These are phyloP conservation scores for Phylloscopus whistleri DNA, from an alignment of 2,113 vertebrate species.

Conservation along the genomic window DNA sequence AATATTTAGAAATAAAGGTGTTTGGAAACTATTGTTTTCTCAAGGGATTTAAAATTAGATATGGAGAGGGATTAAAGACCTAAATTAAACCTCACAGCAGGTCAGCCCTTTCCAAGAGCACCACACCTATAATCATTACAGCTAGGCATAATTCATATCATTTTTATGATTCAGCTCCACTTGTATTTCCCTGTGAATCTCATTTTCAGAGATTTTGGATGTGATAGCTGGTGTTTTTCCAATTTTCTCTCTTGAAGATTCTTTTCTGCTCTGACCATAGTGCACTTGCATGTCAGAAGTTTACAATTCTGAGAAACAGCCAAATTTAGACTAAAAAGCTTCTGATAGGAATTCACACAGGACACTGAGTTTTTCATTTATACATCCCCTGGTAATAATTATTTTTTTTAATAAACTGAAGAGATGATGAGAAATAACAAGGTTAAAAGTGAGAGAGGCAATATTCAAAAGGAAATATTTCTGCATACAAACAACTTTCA, in stretches of 20 bases:
- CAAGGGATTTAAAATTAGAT: slow-evolving; percentile 46
- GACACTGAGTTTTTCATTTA: background rate
- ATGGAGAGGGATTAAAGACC: slow-evolving; percentile 5
- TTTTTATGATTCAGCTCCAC: background rate
- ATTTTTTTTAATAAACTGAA: background rate
- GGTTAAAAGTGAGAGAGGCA: background rate
- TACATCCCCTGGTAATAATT: background rate
- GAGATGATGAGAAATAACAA: background rate
- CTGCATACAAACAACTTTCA: background rate
- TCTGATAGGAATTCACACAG: background rate
- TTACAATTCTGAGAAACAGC: background rate
- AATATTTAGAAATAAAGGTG: background rate
- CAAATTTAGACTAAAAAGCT: background rate
- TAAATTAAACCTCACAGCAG: slow-evolving; percentile 46
- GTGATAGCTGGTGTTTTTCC: background rate
- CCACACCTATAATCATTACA: background rate
- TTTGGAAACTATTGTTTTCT: slow-evolving; percentile 32
- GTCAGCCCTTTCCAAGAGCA: slow-evolving; percentile 5
- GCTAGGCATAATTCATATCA: background rate
- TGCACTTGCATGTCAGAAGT: background rate
- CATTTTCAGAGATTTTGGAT: background rate
- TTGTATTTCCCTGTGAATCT: background rate
- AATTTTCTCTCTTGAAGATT: background rate
- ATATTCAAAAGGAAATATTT: background rate
- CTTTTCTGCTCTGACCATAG: background rate